phyloP scores from a whole-genome alignment of 1,140 invertebrate species.

The Leptopilina boulardi region DNA sequence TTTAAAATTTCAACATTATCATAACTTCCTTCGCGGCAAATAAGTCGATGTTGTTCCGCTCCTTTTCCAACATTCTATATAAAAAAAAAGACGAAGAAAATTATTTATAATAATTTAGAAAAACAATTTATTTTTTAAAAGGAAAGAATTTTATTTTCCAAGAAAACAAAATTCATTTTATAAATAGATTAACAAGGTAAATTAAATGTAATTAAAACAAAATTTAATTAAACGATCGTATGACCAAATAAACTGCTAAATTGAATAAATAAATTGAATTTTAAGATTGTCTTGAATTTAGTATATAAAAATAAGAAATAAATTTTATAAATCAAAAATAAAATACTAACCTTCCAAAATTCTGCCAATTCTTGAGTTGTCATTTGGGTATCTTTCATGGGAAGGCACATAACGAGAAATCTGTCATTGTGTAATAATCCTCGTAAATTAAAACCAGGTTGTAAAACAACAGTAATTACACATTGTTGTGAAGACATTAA shows the following conservation, averaged over 20 bases:
- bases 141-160: too few species aligned
- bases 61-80: conserved; percentile 66
- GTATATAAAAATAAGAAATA: conserved; percentile 31
- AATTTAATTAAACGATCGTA: too few species aligned
- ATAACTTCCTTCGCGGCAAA: conserved; percentile 68
- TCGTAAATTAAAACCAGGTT: conserved; percentile 76
- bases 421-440: conserved; percentile 79
- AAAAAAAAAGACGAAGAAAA: too few species aligned
- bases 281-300: conserved; percentile 31
- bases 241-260: too few species aligned
- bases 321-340: conserved; percentile 27
- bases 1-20: conserved; percentile 62
- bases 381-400: conserved; percentile 74
- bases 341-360: conserved; percentile 79
- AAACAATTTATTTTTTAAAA: too few species aligned
- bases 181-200: too few species aligned
- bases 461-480: conserved; percentile 76
- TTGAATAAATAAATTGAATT: too few species aligned
- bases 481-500: conserved; percentile 77
- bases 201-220: too few species aligned
- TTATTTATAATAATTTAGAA: too few species aligned
- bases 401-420: conserved; percentile 83
- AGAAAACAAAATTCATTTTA: too few species aligned
- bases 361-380: conserved; percentile 75
- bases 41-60: conserved; percentile 74